Base-by-base conservation (phyloP, 2,888 invertebrate genomes). In the Allolobophora icterica region DNA sequence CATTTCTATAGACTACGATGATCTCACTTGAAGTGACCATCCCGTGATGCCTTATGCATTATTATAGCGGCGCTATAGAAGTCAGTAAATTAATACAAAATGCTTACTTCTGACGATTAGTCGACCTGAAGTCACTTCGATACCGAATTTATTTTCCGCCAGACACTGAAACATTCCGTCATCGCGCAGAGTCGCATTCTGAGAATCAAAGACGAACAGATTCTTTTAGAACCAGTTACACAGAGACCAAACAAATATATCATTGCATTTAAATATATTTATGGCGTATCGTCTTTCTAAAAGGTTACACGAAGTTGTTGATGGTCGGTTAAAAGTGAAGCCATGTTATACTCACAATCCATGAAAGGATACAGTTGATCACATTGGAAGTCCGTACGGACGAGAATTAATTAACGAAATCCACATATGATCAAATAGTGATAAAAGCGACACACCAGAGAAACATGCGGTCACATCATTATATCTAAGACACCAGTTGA, bases 141-240 rank as follows among this genome's bases (percentile, higher is more conserved):
- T 45, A 71, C 58, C 90, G 58, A 90, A 90, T 71, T 90, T 90
- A 34, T 90, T 90, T 58, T 38, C 35, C 33, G 90, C 90, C 33
- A 58, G 34, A 33, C 90, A 90, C 13, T 90, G 71, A 58, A 45
- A 90, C 52, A 90, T 45, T 19, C 90, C 90, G 34, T 34, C 58
- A 38, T 90, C 90, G 13, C 45, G 45, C 8, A 90, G n/a, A 24
- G 34, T 58, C 0, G 90, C 71, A 52, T 90, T 90, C 90, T 90
- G 58, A 33, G 13, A 87, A 87, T 6, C 19, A 17, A 34, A 38
- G 8, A 71, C 71, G 11, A 71, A 5, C n/a, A 71, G n/a, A n/a
- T n/a, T n/a, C 8, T 71, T 6, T 52, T 52, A 52, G 24, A 52
- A 52, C 11, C 5, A 8, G 24, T 24, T 17, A 42, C 13, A 1